These are phyloP conservation scores for Cheilosia impressa DNA, from an alignment of 2,888 invertebrate genomes.

Conservation along the genomic window DNA sequence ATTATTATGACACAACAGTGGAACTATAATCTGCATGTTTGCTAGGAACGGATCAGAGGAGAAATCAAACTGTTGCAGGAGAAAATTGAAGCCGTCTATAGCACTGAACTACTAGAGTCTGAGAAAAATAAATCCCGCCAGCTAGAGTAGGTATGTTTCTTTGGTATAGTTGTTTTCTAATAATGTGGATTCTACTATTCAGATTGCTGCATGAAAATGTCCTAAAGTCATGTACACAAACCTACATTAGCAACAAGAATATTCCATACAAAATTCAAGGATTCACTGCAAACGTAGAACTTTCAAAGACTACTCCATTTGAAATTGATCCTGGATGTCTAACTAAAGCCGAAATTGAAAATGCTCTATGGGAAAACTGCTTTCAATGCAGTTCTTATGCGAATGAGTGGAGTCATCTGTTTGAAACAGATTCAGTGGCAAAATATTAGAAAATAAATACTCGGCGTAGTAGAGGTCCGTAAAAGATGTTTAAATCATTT, in stretches of 20 bases:
- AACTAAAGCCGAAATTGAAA: conserved; percentile 22
- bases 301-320: conserved; percentile 24
- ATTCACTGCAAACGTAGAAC: conserved; percentile 31
- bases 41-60: conserved; percentile 30
- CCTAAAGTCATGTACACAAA: conserved; percentile 42
- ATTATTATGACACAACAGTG: background rate
- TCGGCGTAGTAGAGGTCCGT: too few species aligned
- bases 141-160: conserved; percentile 31
- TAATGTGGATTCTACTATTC: background rate
- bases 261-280: conserved; percentile 33
- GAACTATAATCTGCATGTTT: background rate
- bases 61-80: conserved; percentile 23
- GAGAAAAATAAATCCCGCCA: conserved; percentile 18
- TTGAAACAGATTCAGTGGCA: background rate
- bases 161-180: too few species aligned
- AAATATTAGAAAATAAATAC: background rate
- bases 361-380: conserved; percentile 45
- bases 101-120: conserved; percentile 2
- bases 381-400: conserved; percentile 15
- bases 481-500: too few species aligned
- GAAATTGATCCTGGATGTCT: conserved; percentile 23
- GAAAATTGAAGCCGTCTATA: conserved; percentile 21
- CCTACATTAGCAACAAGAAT: conserved; percentile 34
- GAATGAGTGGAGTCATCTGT: conserved; percentile 45
- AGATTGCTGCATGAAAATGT: conserved; percentile 35